Conservation (phyloP, 2,888 invertebrate species). For the Papilio elwesi region DNA sequence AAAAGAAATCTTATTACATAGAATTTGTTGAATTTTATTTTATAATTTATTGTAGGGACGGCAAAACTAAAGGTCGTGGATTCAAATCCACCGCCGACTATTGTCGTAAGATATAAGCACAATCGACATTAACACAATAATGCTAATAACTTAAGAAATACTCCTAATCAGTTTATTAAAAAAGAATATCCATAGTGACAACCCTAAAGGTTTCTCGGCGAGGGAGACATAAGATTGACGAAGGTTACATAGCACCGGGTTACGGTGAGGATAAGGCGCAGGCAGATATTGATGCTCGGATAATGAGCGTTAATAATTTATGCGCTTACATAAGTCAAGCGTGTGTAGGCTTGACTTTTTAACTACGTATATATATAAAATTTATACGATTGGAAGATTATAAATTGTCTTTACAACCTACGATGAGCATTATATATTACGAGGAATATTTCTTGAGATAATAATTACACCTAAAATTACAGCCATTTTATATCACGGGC, state of each 20-base stretch:
- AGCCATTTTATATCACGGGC: background rate
- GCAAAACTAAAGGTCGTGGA: too few relatives aligned
- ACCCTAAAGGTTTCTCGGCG: constrained; percentile 41
- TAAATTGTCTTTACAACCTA: background rate
- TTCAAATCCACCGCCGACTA: too few relatives aligned
- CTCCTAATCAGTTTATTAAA: background rate
- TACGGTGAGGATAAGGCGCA: constrained; percentile 52
- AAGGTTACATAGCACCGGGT: constrained; percentile 46
- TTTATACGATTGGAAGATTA: background rate
- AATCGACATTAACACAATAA: background rate
- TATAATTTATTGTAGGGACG: too few relatives aligned
- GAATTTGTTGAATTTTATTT: too few relatives aligned
- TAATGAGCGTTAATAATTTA: constrained; percentile 44
- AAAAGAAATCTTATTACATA: too few relatives aligned
- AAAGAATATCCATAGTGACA: background rate
- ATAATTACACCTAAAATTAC: background rate
- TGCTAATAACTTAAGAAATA: background rate
- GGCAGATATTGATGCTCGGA: constrained; percentile 55
- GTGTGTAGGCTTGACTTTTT: constrained; percentile 21
- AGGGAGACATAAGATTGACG: constrained; percentile 67
- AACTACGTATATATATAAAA: constrained; percentile 23
- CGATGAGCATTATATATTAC: constrained; percentile 4
- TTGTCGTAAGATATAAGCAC: too few relatives aligned
- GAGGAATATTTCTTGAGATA: background rate
- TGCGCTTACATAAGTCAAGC: constrained; percentile 36